Evolutionary conservation across 2,888 invertebrate species (phyloP), one percentile per base, ranked within the genome.

Genomic region (Priocnemis perturbator): DNA sequence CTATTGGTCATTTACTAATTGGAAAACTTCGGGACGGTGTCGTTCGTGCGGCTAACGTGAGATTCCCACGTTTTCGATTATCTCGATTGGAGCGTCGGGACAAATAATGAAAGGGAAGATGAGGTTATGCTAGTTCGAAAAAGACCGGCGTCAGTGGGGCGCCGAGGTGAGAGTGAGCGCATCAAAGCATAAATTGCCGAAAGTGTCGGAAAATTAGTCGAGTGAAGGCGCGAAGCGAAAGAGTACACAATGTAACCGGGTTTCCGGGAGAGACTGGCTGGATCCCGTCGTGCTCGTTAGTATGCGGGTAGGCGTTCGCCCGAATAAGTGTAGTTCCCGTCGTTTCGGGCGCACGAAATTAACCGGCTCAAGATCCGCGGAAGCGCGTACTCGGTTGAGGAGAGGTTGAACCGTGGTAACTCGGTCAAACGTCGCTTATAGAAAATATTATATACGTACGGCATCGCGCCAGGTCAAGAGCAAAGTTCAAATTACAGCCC

Each of bases 241-340:
- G 60, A 73, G 65, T 56, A 73, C 63, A 57, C 60, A 65, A 19
- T 56, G 67, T 65, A 72, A 63, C 59, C 55, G 50, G 37, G 57
- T 60, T 57, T 20, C 47, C 14, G 55, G 59, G 26, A 23, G 61
- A 55, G 59, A 30, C 50, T 47, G 71, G 62, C 65, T 47, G 37
- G 66, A 57, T 53, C 44, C 15, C 15, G 50, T 5, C 21, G 60
- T 26, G 7, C 69, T 74, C 67, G 72, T 69, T 74, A 69, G 67
- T 69, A 72, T 67, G 65, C 67, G 56, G 57, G 47, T 53, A 26
- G 60, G 62, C 65, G 62, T 67, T 60, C 65, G 64, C 72, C 61
- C 69, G 59, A 65, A 65, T 64, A 58, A 67, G 60, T 48, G 59
- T 58, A 59, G 60, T 45, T 61, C 60, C 48, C 50, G 67, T 60